Evolutionary conservation across 2,113 vertebrate species (phyloP).

Genomic region (Balaeniceps rex): DNA sequence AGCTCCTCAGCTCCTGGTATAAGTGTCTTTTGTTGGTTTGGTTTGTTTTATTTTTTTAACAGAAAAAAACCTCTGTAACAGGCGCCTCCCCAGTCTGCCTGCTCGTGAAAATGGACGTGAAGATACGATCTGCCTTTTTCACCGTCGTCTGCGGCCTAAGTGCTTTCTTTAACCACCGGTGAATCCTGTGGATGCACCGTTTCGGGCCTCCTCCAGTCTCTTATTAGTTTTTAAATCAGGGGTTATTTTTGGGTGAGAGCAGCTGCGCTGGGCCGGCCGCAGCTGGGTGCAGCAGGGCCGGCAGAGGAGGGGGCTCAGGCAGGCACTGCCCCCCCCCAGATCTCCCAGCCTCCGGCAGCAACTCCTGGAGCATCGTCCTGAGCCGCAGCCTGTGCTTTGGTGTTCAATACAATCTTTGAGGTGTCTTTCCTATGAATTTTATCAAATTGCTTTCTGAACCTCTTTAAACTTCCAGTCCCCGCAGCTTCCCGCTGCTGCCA

Average conservation of each 20-base stretch:
- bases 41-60: neutral
- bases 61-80: neutral
- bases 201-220: neutral
- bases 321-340: neutral
- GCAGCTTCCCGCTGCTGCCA: neutral
- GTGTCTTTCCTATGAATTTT: neutral
- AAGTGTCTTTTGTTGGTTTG: too few relatives aligned
- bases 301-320: neutral
- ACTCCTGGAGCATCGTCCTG: neutral
- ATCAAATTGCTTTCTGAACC: neutral
- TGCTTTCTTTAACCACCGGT: neutral
- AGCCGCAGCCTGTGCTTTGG: neutral
- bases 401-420: accelerated
- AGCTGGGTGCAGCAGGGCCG: neutral
- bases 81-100: neutral
- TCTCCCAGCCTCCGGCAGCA: neutral
- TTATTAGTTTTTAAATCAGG: neutral
- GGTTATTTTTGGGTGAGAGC: neutral
- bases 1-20: neutral
- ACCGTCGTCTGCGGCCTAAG: neutral
- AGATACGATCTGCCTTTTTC: neutral
- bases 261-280: neutral
- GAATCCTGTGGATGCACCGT: neutral
- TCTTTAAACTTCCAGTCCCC: neutral
- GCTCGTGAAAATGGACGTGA: neutral